Evolutionary conservation across 2,888 invertebrate species (phyloP).

Genomic region (Piscicola geometra): DNA sequence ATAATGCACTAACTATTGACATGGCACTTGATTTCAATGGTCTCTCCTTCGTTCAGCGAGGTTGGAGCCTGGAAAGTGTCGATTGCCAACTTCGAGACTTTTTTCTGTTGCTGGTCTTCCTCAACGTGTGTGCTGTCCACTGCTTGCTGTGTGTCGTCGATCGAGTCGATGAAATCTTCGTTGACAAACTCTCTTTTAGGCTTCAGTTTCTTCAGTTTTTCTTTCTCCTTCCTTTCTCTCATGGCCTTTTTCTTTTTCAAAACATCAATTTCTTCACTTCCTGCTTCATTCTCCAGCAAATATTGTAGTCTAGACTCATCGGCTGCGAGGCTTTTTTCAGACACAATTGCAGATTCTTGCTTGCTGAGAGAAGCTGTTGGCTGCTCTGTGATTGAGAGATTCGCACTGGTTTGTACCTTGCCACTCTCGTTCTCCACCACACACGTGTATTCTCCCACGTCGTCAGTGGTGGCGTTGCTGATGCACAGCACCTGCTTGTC

Average conservation of each 20-base stretch:
- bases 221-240: neutral
- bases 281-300: no score
- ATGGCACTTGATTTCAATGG: constrained; percentile 34
- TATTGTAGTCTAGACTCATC: neutral
- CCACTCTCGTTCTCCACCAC: neutral
- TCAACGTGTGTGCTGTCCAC: neutral
- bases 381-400: neutral
- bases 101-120: neutral
- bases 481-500: constrained; percentile 23
- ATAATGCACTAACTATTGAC: constrained; percentile 34
- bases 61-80: constrained; percentile 7
- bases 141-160: neutral
- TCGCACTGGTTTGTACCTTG: neutral
- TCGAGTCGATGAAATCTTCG: neutral
- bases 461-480: neutral
- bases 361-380: neutral
- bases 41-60: constrained; percentile 34
- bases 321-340: neutral
- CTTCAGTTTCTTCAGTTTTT: neutral
- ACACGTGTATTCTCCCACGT: neutral
- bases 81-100: neutral
- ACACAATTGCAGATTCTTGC: neutral
- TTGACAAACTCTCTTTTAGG: constrained; percentile 7
- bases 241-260: neutral
- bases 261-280: neutral